Base-by-base conservation (phyloP, 2,113 vertebrate species). In the Himantopus leucocephalus region DNA sequence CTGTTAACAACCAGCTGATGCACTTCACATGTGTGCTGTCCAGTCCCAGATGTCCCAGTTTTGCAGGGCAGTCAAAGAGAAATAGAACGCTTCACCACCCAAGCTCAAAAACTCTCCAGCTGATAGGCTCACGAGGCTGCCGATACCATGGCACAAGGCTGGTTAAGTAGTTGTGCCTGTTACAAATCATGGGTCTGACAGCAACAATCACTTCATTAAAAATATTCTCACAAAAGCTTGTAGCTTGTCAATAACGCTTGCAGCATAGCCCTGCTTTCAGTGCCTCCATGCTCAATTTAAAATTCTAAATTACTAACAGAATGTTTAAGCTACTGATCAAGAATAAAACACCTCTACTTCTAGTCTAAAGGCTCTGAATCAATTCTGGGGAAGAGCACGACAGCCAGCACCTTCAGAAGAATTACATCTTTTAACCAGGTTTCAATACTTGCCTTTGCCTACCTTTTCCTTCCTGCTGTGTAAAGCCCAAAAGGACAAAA, bases 401-500 rank as follows among this genome's bases (percentile, higher is more conserved):
- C 0, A 87, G 70, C 30, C 84, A 92, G 73, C 43, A 62, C 10
- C 53, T 67, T 72, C 70, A 88, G 84, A 88, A 88, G 71, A 88
- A 79, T 37, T 4, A 45, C 3, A 32, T 50, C 74, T 74, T 91
- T 85, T 20, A 43, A 63, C 5, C 29, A 60, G 34, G 37, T 79
- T 91, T 81, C 67, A 79, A 73, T 53, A 87, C 70, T 83, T 74
- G 63, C 73, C 79, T 96, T 95, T 80, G 76, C 62, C 91, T 35
- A 59, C 56, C 32, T 83, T 72, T 76, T 70, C 41, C 41, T 24
- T 92, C 67, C 45, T 16, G 8, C 56, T 3, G 34, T 53, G 74
- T 45, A 81, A 96, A 92, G 58, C 72, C 53, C 19, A 0, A 55
- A 88, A 94, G 81, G 82, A 89, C 70, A 96, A 94, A 96, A 95